Evolutionary conservation across 2,888 invertebrate species (phyloP).

Genomic region (Dione vanillae): DNA sequence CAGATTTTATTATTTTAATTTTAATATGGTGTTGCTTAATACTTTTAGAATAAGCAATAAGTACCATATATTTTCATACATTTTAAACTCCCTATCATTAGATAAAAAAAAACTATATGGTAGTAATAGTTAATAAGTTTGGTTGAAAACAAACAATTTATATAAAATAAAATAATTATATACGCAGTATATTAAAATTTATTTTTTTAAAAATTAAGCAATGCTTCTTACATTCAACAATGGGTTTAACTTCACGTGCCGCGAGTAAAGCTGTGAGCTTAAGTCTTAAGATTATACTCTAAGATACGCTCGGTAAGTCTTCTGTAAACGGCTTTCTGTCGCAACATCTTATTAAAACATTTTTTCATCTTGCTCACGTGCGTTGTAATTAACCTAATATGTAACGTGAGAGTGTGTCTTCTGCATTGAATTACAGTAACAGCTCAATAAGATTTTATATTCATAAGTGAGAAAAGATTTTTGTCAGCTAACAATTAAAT

Average conservation of each 20-base stretch:
- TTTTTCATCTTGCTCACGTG: constrained; percentile 1
- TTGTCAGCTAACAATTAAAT: too few species aligned
- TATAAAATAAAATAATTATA: too few species aligned
- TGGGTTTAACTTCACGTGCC: neutral
- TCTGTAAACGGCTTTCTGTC: constrained; percentile 15
- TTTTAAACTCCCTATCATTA: too few species aligned
- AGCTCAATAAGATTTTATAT: neutral
- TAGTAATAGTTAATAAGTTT: too few species aligned
- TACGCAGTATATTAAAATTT: too few species aligned
- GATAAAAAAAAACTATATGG: too few species aligned
- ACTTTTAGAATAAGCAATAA: neutral
- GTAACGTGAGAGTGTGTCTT: constrained; percentile 10
- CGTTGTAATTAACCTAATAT: constrained; percentile 19
- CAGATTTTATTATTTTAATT: neutral
- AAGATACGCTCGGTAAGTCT: constrained; percentile 23
- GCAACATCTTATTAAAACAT: constrained; percentile 23
- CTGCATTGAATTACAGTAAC: constrained; percentile 5
- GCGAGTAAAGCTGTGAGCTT: constrained; percentile 8
- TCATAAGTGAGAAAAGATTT: neutral
- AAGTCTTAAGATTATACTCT: constrained; percentile 15
- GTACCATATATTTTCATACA: too few species aligned
- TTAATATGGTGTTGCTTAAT: neutral
- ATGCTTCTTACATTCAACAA: neutral
- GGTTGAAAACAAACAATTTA: too few species aligned
- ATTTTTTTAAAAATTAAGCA: too few species aligned